Evolutionary conservation across 2,113 vertebrate genomes (phyloP).

Genomic region (Otocyon megalotis): DNA sequence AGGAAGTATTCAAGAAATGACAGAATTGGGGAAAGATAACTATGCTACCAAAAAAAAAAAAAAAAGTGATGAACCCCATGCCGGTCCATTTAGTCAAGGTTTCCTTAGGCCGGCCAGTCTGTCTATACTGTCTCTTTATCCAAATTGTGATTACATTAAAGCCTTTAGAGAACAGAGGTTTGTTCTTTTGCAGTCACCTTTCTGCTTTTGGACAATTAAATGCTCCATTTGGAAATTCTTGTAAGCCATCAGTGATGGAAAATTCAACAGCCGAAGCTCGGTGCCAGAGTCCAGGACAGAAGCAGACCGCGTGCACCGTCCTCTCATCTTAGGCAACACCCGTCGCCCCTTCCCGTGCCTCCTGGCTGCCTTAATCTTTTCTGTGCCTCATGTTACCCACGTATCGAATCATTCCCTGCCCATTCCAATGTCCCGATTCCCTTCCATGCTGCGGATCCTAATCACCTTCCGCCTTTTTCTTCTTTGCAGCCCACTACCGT

Average conservation of each 20-base stretch:
- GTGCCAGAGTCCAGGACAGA: neutral
- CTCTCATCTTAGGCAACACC: neutral
- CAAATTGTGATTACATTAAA: conserved; percentile 17
- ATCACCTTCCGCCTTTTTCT: neutral
- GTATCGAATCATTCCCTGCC: neutral
- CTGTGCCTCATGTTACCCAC: neutral
- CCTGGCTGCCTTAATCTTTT: neutral
- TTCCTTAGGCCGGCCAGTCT: neutral
- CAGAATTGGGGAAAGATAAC: conserved; percentile 33
- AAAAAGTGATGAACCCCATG: neutral
- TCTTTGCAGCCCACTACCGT: neutral
- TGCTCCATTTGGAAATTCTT: conserved; percentile 53
- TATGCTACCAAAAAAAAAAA: conserved; percentile 28
- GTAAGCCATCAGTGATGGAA: conserved; percentile 46
- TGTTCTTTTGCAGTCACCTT: conserved; percentile 37
- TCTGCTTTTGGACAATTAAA: conserved; percentile 47
- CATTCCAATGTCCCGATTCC: neutral
- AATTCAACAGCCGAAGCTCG: neutral
- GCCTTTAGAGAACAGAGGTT: conserved; percentile 30
- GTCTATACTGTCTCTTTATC: neutral
- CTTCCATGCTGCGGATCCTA: neutral
- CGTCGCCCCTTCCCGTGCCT: neutral
- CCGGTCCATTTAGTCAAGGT: neutral
- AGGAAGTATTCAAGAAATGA: conserved; percentile 9
- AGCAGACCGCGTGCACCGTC: neutral